Evolutionary conservation across 2,113 vertebrate species (phyloP).

Genomic region (Pavo muticus): DNA sequence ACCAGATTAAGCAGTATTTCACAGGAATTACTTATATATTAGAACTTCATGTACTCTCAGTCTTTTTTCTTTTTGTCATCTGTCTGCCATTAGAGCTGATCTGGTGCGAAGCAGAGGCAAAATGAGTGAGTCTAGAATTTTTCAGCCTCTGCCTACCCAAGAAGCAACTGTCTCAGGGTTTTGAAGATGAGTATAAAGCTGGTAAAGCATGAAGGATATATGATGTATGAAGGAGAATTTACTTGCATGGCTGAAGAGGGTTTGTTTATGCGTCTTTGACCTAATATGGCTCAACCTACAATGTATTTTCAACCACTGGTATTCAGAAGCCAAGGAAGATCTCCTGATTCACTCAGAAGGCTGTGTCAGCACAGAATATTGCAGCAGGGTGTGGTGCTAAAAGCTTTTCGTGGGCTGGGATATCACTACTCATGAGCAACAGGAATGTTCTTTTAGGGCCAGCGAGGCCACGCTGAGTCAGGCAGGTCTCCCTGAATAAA

Average conservation of each 20-base stretch:
- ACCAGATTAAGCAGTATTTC: rapidly evolving
- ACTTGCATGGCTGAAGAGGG: background rate
- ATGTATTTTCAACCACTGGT: background rate
- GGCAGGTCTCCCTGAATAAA: background rate
- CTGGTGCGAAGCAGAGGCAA: background rate
- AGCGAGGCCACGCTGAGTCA: background rate
- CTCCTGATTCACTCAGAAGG: background rate
- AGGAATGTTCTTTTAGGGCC: background rate
- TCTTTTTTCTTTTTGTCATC: background rate
- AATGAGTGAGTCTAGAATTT: background rate
- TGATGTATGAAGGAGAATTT: background rate
- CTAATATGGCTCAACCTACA: background rate
- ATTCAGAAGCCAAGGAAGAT: background rate
- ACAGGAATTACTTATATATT: background rate
- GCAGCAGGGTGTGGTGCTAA: background rate
- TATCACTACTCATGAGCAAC: constrained; percentile 29
- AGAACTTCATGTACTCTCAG: rapidly evolving
- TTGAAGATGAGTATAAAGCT: background rate
- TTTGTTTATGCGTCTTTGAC: background rate
- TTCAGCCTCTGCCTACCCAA: background rate
- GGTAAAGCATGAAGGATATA: background rate
- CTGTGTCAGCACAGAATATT: background rate
- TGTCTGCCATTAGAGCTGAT: background rate
- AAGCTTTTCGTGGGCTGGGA: background rate
- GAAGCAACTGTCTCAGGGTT: background rate